Base-by-base conservation (phyloP, 2,113 vertebrate species). In the Tetraodon nigroviridis region DNA sequence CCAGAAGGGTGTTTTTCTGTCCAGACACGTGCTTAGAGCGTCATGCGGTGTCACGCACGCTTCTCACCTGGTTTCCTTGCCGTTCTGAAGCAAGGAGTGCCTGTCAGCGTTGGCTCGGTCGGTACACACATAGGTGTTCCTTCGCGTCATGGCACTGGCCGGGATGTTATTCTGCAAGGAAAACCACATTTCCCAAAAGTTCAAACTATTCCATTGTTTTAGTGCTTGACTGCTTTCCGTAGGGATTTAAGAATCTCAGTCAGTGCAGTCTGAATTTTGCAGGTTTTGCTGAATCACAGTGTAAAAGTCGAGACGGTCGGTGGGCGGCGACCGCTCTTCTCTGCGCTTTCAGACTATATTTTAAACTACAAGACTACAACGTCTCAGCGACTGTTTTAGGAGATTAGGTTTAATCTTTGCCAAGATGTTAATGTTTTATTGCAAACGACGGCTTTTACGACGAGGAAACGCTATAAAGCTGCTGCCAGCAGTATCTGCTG, bases 101-200 rank as follows among this genome's bases (percentile, higher is more conserved):
- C 92, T 82, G 15, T 97, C 94, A 0, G 89, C 55, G 51, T 87
- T 86, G 0, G 90, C 84, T 16, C 93, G 90, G 61, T 96, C 94
- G 0, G 93, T 94, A 56, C 94, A 97, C 18, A 96, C 94, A 0
- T 97, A 96, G 0, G 94, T 97, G 85, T 97, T 97, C 46, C 94
- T 87, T 29, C 94, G 90, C 15, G 91, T 92, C 94, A 97, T 97
- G 68, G 92, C 90, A 56, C 92, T 94, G 0, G 93, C 90, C 2
- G 92, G 92, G 27, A 92, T 86, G 79, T 91, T 94, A 62, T 91
- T 93, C 94, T 95, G 87, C 2, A 49, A 17, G 55, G 0, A 58
- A 0, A 67, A 16, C 6, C 6, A 48, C 42, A 55, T 45, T 2
- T 2, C 4, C 10, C 20, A 12, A 22, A 45, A 46, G 15, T 11